Conservation (phyloP, 2,888 invertebrate species). For the Vandiemenella viatica region DNA sequence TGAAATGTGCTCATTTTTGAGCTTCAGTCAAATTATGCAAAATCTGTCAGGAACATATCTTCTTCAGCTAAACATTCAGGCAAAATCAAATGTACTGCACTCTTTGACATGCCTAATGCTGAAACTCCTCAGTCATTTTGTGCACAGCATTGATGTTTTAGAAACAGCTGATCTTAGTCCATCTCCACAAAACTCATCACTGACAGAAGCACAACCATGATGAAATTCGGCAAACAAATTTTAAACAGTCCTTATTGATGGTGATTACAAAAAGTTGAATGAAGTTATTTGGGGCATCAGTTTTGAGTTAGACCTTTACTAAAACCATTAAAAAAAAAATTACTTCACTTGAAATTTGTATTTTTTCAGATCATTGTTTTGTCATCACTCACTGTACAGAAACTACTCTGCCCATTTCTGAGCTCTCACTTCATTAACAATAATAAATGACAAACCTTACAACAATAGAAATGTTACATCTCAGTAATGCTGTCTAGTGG, state of each 20-base stretch:
- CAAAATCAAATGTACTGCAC: slow-evolving; percentile 13
- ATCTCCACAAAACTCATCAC: too few species aligned
- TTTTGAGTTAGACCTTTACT: neutral
- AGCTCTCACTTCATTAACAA: neutral
- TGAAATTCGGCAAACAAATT: neutral
- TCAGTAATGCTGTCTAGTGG: neutral
- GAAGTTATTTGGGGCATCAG: neutral
- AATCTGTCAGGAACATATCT: too few species aligned
- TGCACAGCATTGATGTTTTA: neutral
- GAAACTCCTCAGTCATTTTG: neutral
- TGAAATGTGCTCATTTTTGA: neutral
- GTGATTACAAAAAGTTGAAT: neutral
- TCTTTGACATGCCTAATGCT: neutral
- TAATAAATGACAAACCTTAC: neutral
- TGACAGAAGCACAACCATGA: slow-evolving; percentile 1
- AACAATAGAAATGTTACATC: neutral
- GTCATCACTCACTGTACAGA: neutral
- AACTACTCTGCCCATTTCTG: neutral
- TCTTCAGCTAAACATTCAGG: slow-evolving; percentile 15
- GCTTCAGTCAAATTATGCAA: neutral
- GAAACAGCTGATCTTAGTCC: too few species aligned
- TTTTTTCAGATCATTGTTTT: neutral
- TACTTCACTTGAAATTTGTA: neutral
- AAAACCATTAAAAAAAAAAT: neutral
- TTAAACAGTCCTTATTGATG: neutral